These are phyloP conservation scores for Dasypus novemcinctus DNA, from an alignment of 2,113 vertebrate genomes.

Conservation along the genomic window DNA sequence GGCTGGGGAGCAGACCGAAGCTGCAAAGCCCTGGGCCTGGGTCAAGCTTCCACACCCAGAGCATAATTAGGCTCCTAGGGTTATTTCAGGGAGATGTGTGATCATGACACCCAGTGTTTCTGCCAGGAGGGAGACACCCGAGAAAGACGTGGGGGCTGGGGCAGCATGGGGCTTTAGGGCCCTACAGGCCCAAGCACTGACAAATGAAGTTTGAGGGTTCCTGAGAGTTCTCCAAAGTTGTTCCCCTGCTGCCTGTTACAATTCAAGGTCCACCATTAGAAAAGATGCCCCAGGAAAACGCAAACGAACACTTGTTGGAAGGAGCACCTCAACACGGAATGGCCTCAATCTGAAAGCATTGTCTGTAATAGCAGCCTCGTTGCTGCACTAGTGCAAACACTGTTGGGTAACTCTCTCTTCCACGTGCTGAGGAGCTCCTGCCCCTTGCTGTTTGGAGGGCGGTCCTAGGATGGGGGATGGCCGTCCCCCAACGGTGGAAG, in stretches of 20 bases:
- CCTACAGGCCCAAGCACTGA: neutral
- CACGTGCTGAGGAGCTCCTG: neutral
- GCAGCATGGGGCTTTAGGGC: neutral
- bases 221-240: neutral
- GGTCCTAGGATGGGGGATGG: neutral
- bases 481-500: rapidly evolving
- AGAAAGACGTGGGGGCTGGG: neutral
- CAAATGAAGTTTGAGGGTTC: neutral
- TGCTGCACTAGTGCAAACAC: neutral
- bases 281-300: neutral
- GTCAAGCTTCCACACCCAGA: neutral
- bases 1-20: neutral
- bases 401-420: neutral
- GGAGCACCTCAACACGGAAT: neutral
- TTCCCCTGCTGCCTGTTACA: neutral
- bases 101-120: neutral
- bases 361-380: neutral
- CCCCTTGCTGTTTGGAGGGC: neutral
- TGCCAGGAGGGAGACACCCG: neutral
- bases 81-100: neutral
- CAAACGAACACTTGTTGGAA: neutral
- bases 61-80: neutral
- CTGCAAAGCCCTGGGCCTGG: neutral
- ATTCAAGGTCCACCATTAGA: neutral
- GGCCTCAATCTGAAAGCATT: neutral